phyloP scores from a whole-genome alignment of 2,113 vertebrate genomes.

The Lepisosteus oculatus region DNA sequence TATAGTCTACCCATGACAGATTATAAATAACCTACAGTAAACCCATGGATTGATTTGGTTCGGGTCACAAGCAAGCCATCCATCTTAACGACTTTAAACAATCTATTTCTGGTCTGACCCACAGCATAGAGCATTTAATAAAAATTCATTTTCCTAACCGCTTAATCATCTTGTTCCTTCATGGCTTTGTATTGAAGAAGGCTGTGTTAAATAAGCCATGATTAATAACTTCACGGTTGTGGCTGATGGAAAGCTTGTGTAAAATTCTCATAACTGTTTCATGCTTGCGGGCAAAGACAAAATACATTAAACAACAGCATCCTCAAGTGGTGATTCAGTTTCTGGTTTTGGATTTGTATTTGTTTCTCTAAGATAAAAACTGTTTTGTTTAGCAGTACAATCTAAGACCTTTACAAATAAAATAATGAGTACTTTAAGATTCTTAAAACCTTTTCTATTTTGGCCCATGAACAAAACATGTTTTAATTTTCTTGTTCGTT shows the following conservation, averaged over 20 bases:
- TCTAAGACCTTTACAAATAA: too few species aligned
- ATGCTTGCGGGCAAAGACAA: not conserved
- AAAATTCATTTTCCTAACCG: not conserved
- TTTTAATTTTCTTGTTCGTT: too few species aligned
- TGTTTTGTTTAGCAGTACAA: too few species aligned
- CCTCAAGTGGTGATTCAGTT: not conserved
- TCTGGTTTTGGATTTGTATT: not conserved
- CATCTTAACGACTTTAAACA: not conserved
- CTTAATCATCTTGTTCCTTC: conserved; percentile 2
- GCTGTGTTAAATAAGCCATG: not conserved
- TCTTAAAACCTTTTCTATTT: too few species aligned
- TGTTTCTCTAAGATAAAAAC: too few species aligned
- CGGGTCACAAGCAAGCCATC: not conserved
- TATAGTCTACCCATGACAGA: not conserved
- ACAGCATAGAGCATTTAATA: not conserved
- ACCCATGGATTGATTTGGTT: not conserved
- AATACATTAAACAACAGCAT: not conserved
- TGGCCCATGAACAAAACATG: too few species aligned
- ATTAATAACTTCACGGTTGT: not conserved
- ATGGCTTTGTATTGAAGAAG: not conserved
- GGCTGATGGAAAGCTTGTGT: not conserved
- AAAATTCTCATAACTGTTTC: not conserved
- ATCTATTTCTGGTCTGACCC: not conserved
- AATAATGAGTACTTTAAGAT: too few species aligned
- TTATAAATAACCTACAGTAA: not conserved